These are phyloP conservation scores for Coleophora deauratella DNA, from an alignment of 2,888 invertebrate genomes.

Conservation along the genomic window DNA sequence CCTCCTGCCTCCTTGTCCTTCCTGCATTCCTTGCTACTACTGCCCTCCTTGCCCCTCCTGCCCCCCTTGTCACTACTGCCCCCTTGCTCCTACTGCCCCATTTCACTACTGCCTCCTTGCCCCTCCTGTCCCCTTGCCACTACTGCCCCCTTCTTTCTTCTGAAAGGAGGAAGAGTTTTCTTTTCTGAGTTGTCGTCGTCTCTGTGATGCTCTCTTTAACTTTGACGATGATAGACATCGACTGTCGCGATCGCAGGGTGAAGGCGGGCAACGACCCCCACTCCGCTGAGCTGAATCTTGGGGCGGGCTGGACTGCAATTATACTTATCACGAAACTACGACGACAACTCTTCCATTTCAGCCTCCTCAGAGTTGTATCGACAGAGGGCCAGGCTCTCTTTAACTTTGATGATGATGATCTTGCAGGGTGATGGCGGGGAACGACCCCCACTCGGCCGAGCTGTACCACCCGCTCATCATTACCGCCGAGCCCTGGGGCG, in stretches of 20 bases:
- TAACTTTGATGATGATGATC: no score
- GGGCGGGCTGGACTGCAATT: not conserved
- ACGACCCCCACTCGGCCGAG: conserved; percentile 89
- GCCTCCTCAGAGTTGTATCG: not conserved
- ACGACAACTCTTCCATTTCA: not conserved
- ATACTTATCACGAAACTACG: not conserved
- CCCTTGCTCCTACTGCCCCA: no score
- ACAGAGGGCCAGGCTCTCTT: no score
- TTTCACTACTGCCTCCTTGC: no score
- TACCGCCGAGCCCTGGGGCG: conserved; percentile 88
- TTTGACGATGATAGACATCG: not conserved
- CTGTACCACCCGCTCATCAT: conserved; percentile 93
- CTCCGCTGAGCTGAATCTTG: not conserved
- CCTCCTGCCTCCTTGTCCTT: no score
- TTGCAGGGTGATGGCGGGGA: conserved; percentile 83
- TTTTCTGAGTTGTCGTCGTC: no score
- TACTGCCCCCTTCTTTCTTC: not conserved
- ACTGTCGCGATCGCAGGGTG: not conserved
- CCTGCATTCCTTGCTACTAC: no score
- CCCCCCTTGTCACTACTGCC: no score
- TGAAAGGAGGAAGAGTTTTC: no score
- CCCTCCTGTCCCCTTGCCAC: not conserved
- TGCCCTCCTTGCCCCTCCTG: no score
- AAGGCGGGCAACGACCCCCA: not conserved
- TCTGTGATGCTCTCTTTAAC: no score